These are phyloP conservation scores for Lissocephala sabroskyi DNA, from an alignment of 2,888 invertebrate genomes.

Conservation along the genomic window DNA sequence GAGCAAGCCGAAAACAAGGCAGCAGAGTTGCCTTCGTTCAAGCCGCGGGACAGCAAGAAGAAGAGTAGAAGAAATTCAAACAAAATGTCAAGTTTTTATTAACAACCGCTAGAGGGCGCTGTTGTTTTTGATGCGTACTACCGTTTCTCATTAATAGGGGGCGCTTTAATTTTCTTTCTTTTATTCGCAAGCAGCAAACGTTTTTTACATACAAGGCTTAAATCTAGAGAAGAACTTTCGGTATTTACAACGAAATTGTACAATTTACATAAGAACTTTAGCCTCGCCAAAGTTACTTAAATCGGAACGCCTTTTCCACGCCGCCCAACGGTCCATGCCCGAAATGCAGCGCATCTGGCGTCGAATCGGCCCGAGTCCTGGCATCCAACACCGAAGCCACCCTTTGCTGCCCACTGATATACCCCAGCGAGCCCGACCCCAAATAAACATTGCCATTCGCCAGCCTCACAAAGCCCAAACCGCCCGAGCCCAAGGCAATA, in stretches of 20 bases:
- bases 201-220: not conserved
- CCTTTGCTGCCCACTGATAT: slow-evolving; percentile 67
- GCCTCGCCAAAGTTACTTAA: slow-evolving; percentile 23
- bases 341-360: slow-evolving; percentile 66
- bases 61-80: no score
- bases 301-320: slow-evolving; percentile 38
- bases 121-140: no score
- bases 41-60: no score
- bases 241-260: slow-evolving; percentile 1
- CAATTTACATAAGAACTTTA: not conserved
- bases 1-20: no score
- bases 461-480: slow-evolving; percentile 69
- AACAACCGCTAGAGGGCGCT: no score
- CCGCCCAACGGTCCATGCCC: slow-evolving; percentile 66
- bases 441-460: slow-evolving; percentile 71
- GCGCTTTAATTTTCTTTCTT: no score
- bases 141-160: no score
- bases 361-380: slow-evolving; percentile 64
- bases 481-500: slow-evolving; percentile 71
- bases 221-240: slow-evolving; percentile 1
- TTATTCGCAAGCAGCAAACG: no score
- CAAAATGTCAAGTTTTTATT: no score
- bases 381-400: slow-evolving; percentile 56
- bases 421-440: slow-evolving; percentile 72
- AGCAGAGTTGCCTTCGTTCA: no score